phyloP scores from a whole-genome alignment of 1,140 invertebrate genomes.

The Diploscapter pachys region DNA sequence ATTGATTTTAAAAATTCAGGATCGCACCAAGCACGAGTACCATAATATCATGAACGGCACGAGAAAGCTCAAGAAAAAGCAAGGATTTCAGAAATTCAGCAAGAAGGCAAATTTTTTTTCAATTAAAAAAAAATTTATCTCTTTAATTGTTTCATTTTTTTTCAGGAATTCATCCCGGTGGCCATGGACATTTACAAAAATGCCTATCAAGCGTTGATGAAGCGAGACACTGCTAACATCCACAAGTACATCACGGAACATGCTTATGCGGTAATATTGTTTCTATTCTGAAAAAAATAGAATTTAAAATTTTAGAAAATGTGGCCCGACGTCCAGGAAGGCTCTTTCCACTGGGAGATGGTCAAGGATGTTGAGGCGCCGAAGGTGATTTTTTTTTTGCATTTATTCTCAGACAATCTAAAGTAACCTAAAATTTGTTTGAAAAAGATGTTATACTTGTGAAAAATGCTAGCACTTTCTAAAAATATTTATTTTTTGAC shows the following conservation, averaged over 20 bases:
- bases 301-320: slow-evolving; percentile 69
- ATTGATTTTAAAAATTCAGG: too few species aligned
- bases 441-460: too few species aligned
- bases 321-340: slow-evolving; percentile 73
- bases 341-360: slow-evolving; percentile 86
- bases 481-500: not conserved
- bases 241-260: slow-evolving; percentile 78
- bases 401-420: not conserved
- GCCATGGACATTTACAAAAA: slow-evolving; percentile 83
- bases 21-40: slow-evolving; percentile 30
- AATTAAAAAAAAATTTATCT: slow-evolving; percentile 4
- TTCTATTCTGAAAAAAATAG: not conserved
- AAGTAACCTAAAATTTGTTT: not conserved
- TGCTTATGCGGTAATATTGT: slow-evolving; percentile 72
- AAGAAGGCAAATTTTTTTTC: slow-evolving; percentile 37
- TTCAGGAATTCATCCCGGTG: slow-evolving; percentile 39
- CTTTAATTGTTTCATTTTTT: slow-evolving; percentile 23
- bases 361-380: slow-evolving; percentile 82
- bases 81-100: slow-evolving; percentile 52
- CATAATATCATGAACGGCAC: slow-evolving; percentile 42
- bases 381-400: slow-evolving; percentile 61
- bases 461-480: too few species aligned
- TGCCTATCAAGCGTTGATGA: slow-evolving; percentile 74
- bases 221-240: slow-evolving; percentile 70
- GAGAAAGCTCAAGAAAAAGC: slow-evolving; percentile 50